Conservation (phyloP, 2,888 invertebrate genomes). For the Eupithecia subfuscata region DNA sequence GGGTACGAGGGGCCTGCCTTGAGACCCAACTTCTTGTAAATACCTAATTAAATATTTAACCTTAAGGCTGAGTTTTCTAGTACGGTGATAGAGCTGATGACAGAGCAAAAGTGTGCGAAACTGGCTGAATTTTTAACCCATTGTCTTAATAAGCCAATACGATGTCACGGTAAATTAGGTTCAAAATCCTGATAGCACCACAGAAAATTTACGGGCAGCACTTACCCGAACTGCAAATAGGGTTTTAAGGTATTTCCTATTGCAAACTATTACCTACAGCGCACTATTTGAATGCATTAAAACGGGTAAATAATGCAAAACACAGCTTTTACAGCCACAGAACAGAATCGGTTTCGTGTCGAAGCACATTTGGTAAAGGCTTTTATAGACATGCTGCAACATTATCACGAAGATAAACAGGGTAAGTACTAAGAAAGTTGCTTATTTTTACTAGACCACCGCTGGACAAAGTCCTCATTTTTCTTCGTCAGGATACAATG, state of each 20-base stretch:
- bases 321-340: slow-evolving; percentile 36
- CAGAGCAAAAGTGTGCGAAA: not conserved
- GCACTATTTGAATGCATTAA: slow-evolving; percentile 38
- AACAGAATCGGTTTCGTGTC: slow-evolving; percentile 37
- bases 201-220: not conserved
- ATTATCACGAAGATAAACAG: not conserved
- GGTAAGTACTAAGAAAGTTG: not conserved
- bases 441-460: no score
- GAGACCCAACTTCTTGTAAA: not conserved
- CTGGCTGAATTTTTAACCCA: not conserved
- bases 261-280: slow-evolving; percentile 32
- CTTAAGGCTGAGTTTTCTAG: not conserved
- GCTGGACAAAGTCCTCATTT: no score
- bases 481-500: not conserved
- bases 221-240: not conserved
- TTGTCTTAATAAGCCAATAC: not conserved
- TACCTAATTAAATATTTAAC: not conserved
- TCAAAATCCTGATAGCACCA: not conserved
- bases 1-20: not conserved
- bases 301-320: slow-evolving; percentile 45
- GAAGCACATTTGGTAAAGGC: slow-evolving; percentile 35
- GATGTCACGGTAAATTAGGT: not conserved
- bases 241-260: slow-evolving; percentile 16
- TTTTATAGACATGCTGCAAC: slow-evolving; percentile 7
- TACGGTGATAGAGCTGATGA: not conserved